These are phyloP conservation scores for Cassiopea xamachana DNA, from an alignment of 30 jellyfish, hydroid and myxozoan genomes.

Conservation along the genomic window DNA sequence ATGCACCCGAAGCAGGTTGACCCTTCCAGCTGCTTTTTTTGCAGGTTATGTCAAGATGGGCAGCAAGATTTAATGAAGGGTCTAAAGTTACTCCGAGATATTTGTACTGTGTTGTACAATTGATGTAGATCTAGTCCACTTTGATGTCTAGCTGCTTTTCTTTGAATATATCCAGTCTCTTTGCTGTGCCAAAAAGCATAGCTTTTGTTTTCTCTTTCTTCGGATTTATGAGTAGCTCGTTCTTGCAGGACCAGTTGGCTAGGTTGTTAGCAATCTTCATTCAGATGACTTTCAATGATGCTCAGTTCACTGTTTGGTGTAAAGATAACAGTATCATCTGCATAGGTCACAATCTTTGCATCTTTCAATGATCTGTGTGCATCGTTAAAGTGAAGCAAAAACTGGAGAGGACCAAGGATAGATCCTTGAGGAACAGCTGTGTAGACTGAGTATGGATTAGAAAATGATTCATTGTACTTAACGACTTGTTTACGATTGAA, in stretches of 20 bases:
- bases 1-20: slow-evolving; percentile 63
- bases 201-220: slow-evolving; percentile 44
- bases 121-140: slow-evolving; percentile 32
- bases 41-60: slow-evolving; percentile 46
- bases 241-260: slow-evolving; percentile 24
- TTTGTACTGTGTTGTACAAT: slow-evolving; percentile 43
- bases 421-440: slow-evolving; percentile 33
- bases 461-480: slow-evolving; percentile 56
- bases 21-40: slow-evolving; percentile 67
- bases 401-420: slow-evolving; percentile 12
- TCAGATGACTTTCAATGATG: slow-evolving; percentile 20
- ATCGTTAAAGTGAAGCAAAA: slow-evolving; percentile 31
- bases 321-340: slow-evolving; percentile 42
- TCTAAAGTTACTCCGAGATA: slow-evolving; percentile 37
- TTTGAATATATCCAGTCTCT: slow-evolving; percentile 4
- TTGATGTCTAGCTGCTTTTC: slow-evolving; percentile 37
- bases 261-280: slow-evolving; percentile 20
- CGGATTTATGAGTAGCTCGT: slow-evolving; percentile 22
- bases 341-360: slow-evolving; percentile 26
- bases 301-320: slow-evolving; percentile 14
- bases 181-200: slow-evolving; percentile 52
- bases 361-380: slow-evolving; percentile 38
- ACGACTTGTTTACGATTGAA: slow-evolving; percentile 54
- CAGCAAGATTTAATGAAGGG: slow-evolving; percentile 59
- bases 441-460: slow-evolving; percentile 50